Evolutionary conservation across 1,140 invertebrate genomes (phyloP).

Genomic region (Eumaeus atala): DNA sequence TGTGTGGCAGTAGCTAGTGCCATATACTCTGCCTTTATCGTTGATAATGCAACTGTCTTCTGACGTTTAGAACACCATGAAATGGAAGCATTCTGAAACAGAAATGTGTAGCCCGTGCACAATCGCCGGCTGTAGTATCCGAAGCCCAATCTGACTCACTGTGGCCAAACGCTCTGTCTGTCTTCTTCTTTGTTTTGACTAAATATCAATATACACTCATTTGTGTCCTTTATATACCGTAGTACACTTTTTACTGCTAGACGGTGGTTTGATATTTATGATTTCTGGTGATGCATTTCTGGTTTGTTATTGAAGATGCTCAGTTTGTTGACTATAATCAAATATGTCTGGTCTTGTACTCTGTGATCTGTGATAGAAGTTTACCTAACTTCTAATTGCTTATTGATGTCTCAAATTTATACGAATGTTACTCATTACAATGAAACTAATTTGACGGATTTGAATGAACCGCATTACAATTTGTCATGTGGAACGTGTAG

Average conservation of each 20-base stretch:
- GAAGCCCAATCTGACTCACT: conserved; percentile 12
- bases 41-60: conserved; percentile 12
- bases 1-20: conserved; percentile 8
- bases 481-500: conserved; percentile 44
- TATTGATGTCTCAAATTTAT: no score
- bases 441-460: conserved; percentile 38
- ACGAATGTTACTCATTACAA: conserved; percentile 9
- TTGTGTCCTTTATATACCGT: conserved; percentile 5
- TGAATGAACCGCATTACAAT: conserved; percentile 41
- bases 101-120: conserved; percentile 11
- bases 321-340: conserved; percentile 5
- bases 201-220: conserved; percentile 9
- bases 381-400: conserved; percentile 38
- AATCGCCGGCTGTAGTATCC: conserved; percentile 5
- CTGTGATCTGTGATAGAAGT: conserved; percentile 30
- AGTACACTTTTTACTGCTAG: conserved; percentile 9
- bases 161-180: conserved; percentile 10
- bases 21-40: conserved; percentile 11
- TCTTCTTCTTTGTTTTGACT: conserved; percentile 6
- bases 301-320: conserved; percentile 12
- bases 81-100: conserved; percentile 13
- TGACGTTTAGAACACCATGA: conserved; percentile 12
- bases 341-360: conserved; percentile 20
- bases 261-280: no score
- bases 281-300: conserved; percentile 9